Evolutionary conservation across 2,888 invertebrate species (phyloP), one percentile per base, ranked within the genome.

Genomic region (Dysmachus trigonus): DNA sequence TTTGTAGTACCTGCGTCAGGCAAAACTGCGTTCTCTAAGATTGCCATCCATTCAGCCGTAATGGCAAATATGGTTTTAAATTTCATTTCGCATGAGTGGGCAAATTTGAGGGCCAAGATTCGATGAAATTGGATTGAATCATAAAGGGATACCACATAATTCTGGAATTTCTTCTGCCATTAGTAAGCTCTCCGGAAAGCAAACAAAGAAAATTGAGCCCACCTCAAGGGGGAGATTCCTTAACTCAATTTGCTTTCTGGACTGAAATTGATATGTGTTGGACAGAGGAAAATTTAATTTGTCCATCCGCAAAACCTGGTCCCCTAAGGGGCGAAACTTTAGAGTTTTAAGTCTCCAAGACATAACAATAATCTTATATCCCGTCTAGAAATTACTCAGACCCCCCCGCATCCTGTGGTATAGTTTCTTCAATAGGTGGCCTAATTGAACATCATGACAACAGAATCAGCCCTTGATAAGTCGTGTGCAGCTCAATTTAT

Each of bases 21-120:
- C 22, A 27, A 53, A 27, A 10, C 10, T 10, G 22, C n/a, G 62
- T 13, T 10, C 62, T 62, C 13, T 7, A 62, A 62, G 22, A 62
- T 27, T 33, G 18, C 33, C 35, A 35, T 30, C 30, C 53, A 62
- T 47, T 82, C 35, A 82, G 18, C 62, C 18, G 27, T 79, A 72
- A 72, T 74, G 79, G 73, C 76, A 87, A 87, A 86, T 86, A 87
- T 85, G 87, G 87, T 87, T 87, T 87, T 86, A 86, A 86, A 87
- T 87, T 87, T 87, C 87, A 87, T 87, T 87, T 86, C 87, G 85
- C 86, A 85, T 87, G 87, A 85, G 85, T 86, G 87, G 86, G 71
- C 71, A 87, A 87, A 87, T 87, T 87, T 87, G 86, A 87, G 86
- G 87, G 82, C 85, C 82, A 86, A 86, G 86, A 86, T 87, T 87